phyloP scores from a whole-genome alignment of 2,888 invertebrate genomes.

The Eupithecia dodoneata region DNA sequence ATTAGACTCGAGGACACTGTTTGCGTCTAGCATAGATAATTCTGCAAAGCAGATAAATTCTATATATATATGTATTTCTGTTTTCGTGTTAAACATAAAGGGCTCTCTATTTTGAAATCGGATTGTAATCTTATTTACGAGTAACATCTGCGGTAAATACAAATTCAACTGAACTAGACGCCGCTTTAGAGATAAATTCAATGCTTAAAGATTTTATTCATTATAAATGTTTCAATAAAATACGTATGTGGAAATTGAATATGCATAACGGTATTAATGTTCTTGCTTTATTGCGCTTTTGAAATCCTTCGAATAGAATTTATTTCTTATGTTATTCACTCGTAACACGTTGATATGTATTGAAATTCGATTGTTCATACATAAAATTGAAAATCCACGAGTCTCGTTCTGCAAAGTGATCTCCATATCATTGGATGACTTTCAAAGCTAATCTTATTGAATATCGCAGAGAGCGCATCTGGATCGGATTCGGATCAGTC shows the following conservation, averaged over 20 bases:
- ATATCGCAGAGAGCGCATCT: conserved; percentile 57
- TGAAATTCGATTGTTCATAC: conserved; percentile 7
- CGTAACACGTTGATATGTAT: neutral
- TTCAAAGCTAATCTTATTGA: conserved; percentile 27
- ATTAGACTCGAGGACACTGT: conserved; percentile 38
- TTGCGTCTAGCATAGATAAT: conserved; percentile 33
- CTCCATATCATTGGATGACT: conserved; percentile 19
- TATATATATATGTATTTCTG: conserved; percentile 13
- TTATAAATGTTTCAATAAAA: conserved; percentile 14
- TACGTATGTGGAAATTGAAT: conserved; percentile 2
- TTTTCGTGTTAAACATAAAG: conserved; percentile 11
- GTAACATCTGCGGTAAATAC: conserved; percentile 12
- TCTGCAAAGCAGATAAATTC: conserved; percentile 17
- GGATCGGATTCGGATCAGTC: conserved; percentile 59
- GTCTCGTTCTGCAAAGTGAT: conserved; percentile 13
- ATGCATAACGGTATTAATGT: neutral
- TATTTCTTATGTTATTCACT: neutral
- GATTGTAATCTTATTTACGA: conserved; percentile 20
- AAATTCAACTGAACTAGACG: conserved; percentile 1
- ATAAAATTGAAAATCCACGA: neutral
- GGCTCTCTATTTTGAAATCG: conserved; percentile 11
- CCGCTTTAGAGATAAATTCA: conserved; percentile 10
- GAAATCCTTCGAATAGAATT: neutral
- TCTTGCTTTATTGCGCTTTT: neutral
- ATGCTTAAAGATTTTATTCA: conserved; percentile 14